Base-by-base conservation (phyloP, 2,113 vertebrate species). In the Thunnus maccoyii region DNA sequence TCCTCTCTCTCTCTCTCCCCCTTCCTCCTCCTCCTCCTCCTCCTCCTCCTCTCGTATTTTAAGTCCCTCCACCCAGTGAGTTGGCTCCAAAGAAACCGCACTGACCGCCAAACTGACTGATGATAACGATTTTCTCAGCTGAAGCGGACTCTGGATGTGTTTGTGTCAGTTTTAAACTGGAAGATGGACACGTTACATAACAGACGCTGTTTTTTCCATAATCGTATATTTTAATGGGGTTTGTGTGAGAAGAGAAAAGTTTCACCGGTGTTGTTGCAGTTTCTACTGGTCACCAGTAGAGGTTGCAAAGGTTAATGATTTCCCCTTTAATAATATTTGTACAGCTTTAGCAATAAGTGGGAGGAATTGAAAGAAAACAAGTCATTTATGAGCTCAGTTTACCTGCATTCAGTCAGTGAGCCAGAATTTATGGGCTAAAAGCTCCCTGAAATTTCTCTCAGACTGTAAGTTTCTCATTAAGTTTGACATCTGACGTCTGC, bases 231-330 rank as follows among this genome's bases (percentile, higher is more conserved):
- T 41, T 41, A 9, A 9, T 41, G 36, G 6, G 6, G 6, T 7
- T 41, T 41, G 36, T 36, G 36, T 41, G 0, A 9, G 2, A 41
- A 9, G 36, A 41, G 36, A 41, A 8, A 41, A 41, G 36, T 41
- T 41, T 41, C 36, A 41, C 36, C 36, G 9, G 36, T 41, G 36
- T 41, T 41, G 36, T 41, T 41, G 62, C 9, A 5, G 32, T 16
- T 73, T 25, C 27, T 4, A 13, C 2, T 41, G 20, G 51, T 14
- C 11, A 12, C 50, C 62, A 60, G 51, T 0, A 30, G 46, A 52
- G 47, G 66, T 41, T 20, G 15, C 32, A n/a, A 18, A 56, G 47
- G 55, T 77, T 57, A 71, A 76, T 20, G 8, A 15, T 69, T 69
- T 10, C 50, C 11, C 12, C 15, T 64, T 44, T 48, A 14, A 22